Evolutionary conservation across 2,888 invertebrate genomes (phyloP).

Genomic region (Lordiphosa andalusiaca): DNA sequence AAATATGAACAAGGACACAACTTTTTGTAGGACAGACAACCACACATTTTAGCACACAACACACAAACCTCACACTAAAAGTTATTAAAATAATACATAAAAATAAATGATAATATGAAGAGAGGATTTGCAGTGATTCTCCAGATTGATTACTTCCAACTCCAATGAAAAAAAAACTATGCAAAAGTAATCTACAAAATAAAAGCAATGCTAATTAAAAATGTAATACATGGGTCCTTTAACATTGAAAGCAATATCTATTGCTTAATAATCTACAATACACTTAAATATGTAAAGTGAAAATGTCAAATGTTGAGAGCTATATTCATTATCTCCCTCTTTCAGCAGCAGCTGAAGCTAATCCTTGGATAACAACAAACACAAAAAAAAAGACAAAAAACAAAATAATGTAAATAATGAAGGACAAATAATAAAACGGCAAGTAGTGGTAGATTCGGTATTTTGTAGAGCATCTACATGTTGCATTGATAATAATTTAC

Average conservation of each 20-base stretch:
- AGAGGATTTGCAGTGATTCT: conserved; percentile 18
- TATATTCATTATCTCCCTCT: not conserved
- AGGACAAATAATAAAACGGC: conserved; percentile 56
- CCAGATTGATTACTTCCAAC: conserved; percentile 40
- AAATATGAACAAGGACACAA: conserved; percentile 19
- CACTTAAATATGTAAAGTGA: conserved; percentile 15
- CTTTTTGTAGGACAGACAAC: conserved; percentile 19
- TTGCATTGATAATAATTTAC: conserved; percentile 75
- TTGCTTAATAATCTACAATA: conserved; percentile 33
- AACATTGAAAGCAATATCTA: conserved; percentile 45
- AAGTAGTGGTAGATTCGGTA: conserved; percentile 60
- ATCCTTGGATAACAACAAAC: not conserved
- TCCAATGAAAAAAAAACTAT: conserved; percentile 12
- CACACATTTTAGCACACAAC: conserved; percentile 55
- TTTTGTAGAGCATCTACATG: conserved; percentile 72
- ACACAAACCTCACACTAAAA: conserved; percentile 66
- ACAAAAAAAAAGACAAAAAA: too few relatives aligned
- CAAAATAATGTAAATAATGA: conserved; percentile 50
- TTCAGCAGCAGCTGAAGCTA: not conserved
- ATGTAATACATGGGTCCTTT: conserved; percentile 32
- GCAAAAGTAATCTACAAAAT: conserved; percentile 4
- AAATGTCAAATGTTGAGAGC: conserved; percentile 6
- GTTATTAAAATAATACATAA: conserved; percentile 19
- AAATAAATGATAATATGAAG: conserved; percentile 33
- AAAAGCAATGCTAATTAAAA: conserved; percentile 43